Evolutionary conservation across 2,113 vertebrate species (phyloP).

Genomic region (Ageneiosus marmoratus): DNA sequence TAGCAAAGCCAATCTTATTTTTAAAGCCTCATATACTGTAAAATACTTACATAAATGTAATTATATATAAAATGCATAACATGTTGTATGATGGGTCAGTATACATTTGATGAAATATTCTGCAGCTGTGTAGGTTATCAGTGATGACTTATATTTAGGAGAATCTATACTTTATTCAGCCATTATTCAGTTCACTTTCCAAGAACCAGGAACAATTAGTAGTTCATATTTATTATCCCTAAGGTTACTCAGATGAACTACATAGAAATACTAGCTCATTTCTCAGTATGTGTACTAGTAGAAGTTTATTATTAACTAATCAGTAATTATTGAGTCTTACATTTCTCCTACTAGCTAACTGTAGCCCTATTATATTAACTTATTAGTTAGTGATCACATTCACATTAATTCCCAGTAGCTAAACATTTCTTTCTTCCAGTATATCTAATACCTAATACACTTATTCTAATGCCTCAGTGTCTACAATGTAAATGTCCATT

Average conservation of each 20-base stretch:
- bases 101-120: not conserved
- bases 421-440: too few species aligned
- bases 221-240: too few species aligned
- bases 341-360: not conserved
- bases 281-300: not conserved
- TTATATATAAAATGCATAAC: not conserved
- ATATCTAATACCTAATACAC: not conserved
- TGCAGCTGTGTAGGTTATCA: not conserved
- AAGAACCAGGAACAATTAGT: too few species aligned
- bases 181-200: too few species aligned
- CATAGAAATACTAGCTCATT: not conserved
- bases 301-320: not conserved
- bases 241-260: too few species aligned
- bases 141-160: not conserved
- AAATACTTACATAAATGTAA: not conserved
- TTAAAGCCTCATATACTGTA: not conserved
- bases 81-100: not conserved
- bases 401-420: not conserved
- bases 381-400: not conserved
- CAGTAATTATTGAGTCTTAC: not conserved
- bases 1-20: not conserved
- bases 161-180: not conserved
- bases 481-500: not conserved
- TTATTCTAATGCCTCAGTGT: not conserved
- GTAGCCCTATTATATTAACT: not conserved